A percentile compares a stretch with the other conserved stretches of the same genome.
These are phyloP conservation scores for Serranus cabrilla DNA, from an alignment of 2,797 vertebrate genomes.

Conservation along the genomic window DNA sequence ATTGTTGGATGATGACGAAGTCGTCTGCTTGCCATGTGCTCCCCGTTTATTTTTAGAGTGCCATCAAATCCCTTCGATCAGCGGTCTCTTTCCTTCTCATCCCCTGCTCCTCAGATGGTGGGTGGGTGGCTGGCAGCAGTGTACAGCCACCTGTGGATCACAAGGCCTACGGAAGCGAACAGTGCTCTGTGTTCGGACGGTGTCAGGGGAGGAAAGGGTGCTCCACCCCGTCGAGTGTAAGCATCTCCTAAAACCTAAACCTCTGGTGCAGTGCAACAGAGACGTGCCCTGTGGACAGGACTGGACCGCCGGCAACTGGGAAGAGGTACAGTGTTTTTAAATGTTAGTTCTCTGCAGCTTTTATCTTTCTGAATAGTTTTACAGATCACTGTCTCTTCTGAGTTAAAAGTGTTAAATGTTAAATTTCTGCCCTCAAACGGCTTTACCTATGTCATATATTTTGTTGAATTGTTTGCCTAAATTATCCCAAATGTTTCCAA, in stretches of 20 bases:
- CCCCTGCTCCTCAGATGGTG: conserved; percentile 90
- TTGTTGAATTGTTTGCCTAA: no score
- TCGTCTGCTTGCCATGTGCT: neutral
- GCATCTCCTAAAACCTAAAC: conserved; percentile 93
- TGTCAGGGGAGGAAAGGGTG: conserved; percentile 92
- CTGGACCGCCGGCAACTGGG: conserved; percentile 94
- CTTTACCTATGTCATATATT: no score
- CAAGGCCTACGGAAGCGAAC: conserved; percentile 90
- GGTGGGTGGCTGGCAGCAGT: conserved; percentile 96
- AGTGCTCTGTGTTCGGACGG: conserved; percentile 92
- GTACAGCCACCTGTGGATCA: conserved; percentile 90
- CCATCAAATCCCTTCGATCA: neutral
- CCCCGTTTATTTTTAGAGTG: neutral
- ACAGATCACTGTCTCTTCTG: neutral
- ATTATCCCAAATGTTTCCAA: no score
- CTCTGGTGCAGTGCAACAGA: conserved; percentile 91
- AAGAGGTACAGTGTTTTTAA: conserved; percentile 82
- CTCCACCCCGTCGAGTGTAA: conserved; percentile 90
- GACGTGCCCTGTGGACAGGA: conserved; percentile 92
- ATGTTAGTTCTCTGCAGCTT: neutral
- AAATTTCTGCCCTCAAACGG: no score
- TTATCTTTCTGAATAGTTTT: neutral
- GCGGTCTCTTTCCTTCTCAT: neutral
- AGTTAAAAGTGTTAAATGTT: neutral
- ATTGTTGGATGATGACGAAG: neutral